Base-by-base conservation (phyloP, 2,797 vertebrate genomes). In the Anguilla megastoma region DNA sequence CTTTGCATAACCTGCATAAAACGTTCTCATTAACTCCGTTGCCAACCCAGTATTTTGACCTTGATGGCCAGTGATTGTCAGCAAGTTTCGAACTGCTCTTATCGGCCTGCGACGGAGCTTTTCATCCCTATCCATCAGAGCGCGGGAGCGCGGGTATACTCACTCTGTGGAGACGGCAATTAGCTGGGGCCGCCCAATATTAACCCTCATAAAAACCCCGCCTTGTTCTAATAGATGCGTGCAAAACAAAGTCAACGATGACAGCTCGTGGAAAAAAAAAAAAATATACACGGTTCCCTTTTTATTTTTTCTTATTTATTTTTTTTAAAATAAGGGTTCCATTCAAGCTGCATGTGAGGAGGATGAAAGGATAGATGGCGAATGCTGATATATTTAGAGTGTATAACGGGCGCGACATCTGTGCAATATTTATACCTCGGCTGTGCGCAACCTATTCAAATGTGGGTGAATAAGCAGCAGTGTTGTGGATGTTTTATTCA, bases 401-500 rank as follows among this genome's bases (percentile, higher is more conserved):
- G 58, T 84, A 45, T 52, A 76, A 50, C 69, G 69, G 56, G 63
- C 60, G 63, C 85, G 87, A 58, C 84, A 88, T 88, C 84, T 74
- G 66, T 74, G 66, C 48, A 85, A 84, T 74, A 88, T 85, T 85
- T 66, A 85, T 88, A 85, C 83, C 24, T 58, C 52, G 45, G 71
- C 85, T 76, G 87, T 12, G 14, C 33, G 14, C 30, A 41, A 85
- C 84, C 56, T 85, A 41, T 60, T 63, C 56, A 63, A 41, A 85
- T 66, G 60, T 66, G 84, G 54, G 33, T 58, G 52, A 54, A 54
- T 33, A 85, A 85, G 33, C 52, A 16, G 18, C 56, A 66, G 56
- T 63, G 84, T 93, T 93, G 93, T 94, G 91, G 84, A 95, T 96
- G 93, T 96, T 95, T 95, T 95, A 95, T 96, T 96, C 95, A 96